A percentile compares a stretch with the other conserved stretches of the same genome.
phyloP scores from a whole-genome alignment of 2,888 invertebrate species.

The Imbricaverruca yamaguchii region DNA sequence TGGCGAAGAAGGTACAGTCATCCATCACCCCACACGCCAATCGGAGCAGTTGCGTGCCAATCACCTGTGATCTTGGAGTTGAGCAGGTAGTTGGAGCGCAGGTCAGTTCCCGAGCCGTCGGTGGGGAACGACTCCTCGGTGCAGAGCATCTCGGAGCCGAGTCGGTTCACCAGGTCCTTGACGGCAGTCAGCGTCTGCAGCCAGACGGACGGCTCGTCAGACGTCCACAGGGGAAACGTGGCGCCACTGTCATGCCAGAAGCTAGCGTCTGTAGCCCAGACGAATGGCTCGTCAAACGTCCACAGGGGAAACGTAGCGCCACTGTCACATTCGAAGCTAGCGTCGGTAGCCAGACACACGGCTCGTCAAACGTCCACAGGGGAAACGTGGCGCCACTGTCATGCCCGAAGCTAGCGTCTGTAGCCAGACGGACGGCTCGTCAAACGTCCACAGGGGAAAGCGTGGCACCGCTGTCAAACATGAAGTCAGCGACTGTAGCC shows the following conservation, averaged over 20 bases:
- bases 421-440: no score
- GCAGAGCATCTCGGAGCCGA: conserved; percentile 76
- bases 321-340: conserved; percentile 42
- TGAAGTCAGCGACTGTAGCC: no score
- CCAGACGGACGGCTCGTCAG: no score
- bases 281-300: no score
- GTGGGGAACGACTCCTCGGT: conserved; percentile 88
- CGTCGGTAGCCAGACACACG: conserved; percentile 42
- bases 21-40: no score
- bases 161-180: conserved; percentile 82
- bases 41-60: no score
- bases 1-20: no score
- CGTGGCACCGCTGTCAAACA: no score
- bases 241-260: not conserved
- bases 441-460: no score
- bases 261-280: no score
- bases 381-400: conserved; percentile 14
- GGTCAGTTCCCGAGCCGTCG: conserved; percentile 70
- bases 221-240: not conserved
- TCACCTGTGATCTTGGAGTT: conserved; percentile 78
- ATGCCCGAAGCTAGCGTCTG: not conserved
- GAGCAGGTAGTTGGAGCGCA: conserved; percentile 82
- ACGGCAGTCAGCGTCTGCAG: conserved; percentile 64
- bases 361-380: no score
- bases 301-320: conserved; percentile 10